Conservation (phyloP, 2,797 vertebrate species). For the Fringilla coelebs region DNA sequence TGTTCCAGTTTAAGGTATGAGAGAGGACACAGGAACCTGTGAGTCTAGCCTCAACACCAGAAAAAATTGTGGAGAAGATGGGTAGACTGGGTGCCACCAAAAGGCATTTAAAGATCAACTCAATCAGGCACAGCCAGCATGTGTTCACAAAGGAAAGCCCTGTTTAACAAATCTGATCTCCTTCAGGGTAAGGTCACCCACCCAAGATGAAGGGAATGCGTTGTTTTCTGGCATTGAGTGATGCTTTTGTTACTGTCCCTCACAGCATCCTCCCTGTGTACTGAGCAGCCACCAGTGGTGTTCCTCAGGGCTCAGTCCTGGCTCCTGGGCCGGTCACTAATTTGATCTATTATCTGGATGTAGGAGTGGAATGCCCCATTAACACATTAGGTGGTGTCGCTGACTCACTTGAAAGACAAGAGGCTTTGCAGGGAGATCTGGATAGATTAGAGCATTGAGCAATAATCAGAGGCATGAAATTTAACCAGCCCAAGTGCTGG, state of each 20-base stretch:
- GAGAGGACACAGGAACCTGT: neutral
- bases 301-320: neutral
- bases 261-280: neutral
- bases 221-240: neutral
- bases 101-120: neutral
- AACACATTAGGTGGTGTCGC: neutral
- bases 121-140: neutral
- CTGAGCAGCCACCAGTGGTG: neutral
- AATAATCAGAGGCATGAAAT: neutral
- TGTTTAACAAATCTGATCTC: neutral
- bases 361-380: neutral
- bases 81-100: neutral
- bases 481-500: neutral
- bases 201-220: neutral
- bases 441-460: neutral
- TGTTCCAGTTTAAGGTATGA: neutral
- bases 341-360: neutral
- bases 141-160: neutral
- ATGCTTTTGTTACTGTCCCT: neutral
- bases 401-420: neutral
- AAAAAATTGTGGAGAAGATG: neutral
- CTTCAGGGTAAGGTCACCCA: rapidly evolving
- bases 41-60: too few species aligned
- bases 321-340: neutral
- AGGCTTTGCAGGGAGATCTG: neutral